Evolutionary conservation across 2,888 invertebrate species (phyloP), one percentile per base, ranked within the genome.

Genomic region (Chrysomela aeneicollis): DNA sequence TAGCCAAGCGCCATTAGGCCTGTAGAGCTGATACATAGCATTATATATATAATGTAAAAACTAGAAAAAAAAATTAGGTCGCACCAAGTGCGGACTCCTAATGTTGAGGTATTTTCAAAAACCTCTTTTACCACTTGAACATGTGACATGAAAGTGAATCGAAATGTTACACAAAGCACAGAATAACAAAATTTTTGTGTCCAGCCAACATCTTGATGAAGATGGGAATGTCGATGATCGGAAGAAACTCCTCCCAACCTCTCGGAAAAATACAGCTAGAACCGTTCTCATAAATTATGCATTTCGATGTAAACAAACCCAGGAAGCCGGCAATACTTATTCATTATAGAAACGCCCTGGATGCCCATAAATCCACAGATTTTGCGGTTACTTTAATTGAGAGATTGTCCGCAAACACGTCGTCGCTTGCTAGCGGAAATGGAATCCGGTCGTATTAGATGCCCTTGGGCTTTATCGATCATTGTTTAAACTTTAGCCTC

Each of bases 401-500:
- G 62, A 66, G 64, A 42, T 42, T 61, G 64, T 68, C 66, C 65
- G 66, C 68, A 65, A 67, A 64, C 70, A 59, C 64, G 60, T 64
- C 68, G 68, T 59, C 59, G 66, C 58, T 57, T 62, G 67, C 63
- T 26, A 57, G 57, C 59, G 73, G 73, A 73, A 75, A 75, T 75
- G 75, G 75, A 73, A 72, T 73, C 73, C 67, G 67, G 73, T 64
- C 73, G 74, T 75, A 72, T 71, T 67, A 68, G 67, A 73, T 68
- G 59, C 74, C 72, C 76, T 22, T 47, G 75, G 69, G 75, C 68
- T 72, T 73, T 72, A 72, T 76, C 75, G 73, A 76, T 76, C 76
- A 75, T 76, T 76, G 74, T 76, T 76, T 75, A 74, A 75, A 75
- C 68, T 75, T 76, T 75, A 74, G 74, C 73, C 66, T 61, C 59